Conservation (phyloP, 2,888 invertebrate species). For the Limnephilus rhombicus region DNA sequence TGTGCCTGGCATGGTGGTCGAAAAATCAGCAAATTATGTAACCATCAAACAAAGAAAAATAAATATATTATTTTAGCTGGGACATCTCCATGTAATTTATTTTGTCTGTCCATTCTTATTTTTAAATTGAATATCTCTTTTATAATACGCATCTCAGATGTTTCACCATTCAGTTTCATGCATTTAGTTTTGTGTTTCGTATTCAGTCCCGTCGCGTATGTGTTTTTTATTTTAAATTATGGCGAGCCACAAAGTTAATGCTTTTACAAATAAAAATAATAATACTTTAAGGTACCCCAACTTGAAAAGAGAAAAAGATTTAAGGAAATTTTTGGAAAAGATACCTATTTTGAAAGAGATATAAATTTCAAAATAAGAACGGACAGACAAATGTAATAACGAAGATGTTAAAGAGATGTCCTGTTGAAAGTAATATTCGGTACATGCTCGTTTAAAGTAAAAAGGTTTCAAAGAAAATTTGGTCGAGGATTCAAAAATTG, state of each 20-base stretch:
- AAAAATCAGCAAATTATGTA: too few relatives aligned
- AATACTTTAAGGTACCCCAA: neutral
- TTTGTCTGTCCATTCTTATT: neutral
- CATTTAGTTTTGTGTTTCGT: neutral
- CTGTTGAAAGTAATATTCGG: too few relatives aligned
- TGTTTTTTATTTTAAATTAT: too few relatives aligned
- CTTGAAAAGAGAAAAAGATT: neutral
- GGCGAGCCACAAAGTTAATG: too few relatives aligned
- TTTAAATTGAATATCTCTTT: neutral
- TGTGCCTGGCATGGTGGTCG: too few relatives aligned
- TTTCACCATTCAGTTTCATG: neutral
- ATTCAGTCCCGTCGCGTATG: neutral
- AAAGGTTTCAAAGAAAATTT: neutral
- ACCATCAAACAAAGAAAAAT: too few relatives aligned
- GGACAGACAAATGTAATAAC: too few relatives aligned
- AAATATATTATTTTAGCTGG: neutral
- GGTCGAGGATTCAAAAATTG: neutral
- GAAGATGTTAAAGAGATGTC: too few relatives aligned
- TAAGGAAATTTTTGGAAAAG: too few relatives aligned
- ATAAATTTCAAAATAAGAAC: too few relatives aligned
- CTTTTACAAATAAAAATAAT: neutral
- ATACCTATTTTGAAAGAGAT: too few relatives aligned
- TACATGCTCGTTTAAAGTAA: too few relatives aligned
- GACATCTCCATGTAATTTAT: neutral
- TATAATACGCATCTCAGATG: neutral